Evolutionary conservation across 2,797 vertebrate genomes (phyloP), one percentile per base, ranked within the genome.

Genomic region (Clamator glandarius): DNA sequence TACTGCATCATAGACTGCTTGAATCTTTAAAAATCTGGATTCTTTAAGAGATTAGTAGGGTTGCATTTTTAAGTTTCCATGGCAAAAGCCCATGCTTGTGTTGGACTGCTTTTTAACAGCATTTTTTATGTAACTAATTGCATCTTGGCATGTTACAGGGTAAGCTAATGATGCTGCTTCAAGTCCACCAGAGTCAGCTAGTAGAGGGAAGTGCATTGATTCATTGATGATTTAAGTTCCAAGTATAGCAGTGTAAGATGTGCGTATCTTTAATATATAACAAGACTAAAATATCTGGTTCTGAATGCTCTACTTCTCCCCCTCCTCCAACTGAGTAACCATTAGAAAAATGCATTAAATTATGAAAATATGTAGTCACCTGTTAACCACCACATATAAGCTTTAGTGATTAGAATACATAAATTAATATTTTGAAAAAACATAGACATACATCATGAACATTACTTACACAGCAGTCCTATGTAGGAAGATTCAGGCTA

Each of bases 121-220:
- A 52, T 90, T 90, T 91, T 91, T 84, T 39, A 33, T 77, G 41
- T 69, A 69, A 93, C 39, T 92, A 78, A 61, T 67, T 86, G 86
- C 36, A 83, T 83, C 72, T 89, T 91, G 87, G n/a, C 61, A 25
- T 21, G 20, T 76, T 84, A 39, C 35, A 76, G 44, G 20, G 39
- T 75, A 81, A 89, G 66, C 42, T 44, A 73, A 42, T 50, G 33
- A 59, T 88, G 67, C 48, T 76, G 51, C 74, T 93, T 69, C 26
- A 50, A 90, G 50, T 78, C 51, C 50, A 68, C 25, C 33, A 84
- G 41, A 67, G 55, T 88, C 81, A 84, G 69, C 35, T 82, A 76
- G 39, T 3, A 78, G 44, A 69, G 57, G 75, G 84, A 92, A 64
- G 25, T 57, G 8, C 70, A 79, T 69, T 82, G 55, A 92, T 77